phyloP scores from a whole-genome alignment of 2,888 invertebrate species.

The Cheilosia pagana region DNA sequence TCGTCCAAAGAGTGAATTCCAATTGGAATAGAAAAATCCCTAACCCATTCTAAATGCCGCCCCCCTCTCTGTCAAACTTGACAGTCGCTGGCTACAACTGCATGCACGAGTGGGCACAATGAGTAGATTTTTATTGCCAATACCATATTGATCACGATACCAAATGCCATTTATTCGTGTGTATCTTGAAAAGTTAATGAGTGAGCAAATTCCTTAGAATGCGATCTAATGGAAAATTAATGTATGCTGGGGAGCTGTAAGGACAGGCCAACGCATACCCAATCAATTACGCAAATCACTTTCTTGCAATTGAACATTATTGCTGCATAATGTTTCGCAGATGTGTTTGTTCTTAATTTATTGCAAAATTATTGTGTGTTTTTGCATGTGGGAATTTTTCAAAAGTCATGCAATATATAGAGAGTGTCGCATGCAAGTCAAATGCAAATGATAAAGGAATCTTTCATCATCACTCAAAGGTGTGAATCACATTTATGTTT shows the following conservation, averaged over 20 bases:
- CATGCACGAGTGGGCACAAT: slow-evolving; percentile 33
- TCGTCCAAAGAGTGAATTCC: too few relatives aligned
- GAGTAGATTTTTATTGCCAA: slow-evolving; percentile 20
- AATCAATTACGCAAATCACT: slow-evolving; percentile 11
- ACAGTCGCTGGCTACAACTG: background rate
- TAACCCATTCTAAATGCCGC: background rate
- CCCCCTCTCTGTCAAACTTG: background rate
- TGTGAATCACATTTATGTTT: background rate
- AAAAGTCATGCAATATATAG: slow-evolving; percentile 4
- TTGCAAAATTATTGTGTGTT: background rate
- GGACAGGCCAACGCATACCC: slow-evolving; percentile 13
- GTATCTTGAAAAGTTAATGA: slow-evolving; percentile 33
- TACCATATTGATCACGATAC: slow-evolving; percentile 47
- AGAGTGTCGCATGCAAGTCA: slow-evolving; percentile 18
- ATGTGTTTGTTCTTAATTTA: slow-evolving; percentile 20
- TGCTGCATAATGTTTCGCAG: background rate
- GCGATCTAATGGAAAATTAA: slow-evolving; percentile 25
- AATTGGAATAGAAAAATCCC: too few relatives aligned
- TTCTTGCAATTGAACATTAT: slow-evolving; percentile 28
- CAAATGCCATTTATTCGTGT: slow-evolving; percentile 6
- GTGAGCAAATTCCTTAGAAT: slow-evolving; percentile 40
- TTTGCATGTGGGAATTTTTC: background rate
- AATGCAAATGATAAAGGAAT: background rate
- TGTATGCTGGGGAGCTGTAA: slow-evolving; percentile 39
- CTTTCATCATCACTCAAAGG: slow-evolving; percentile 9